Evolutionary conservation across 2,888 invertebrate species (phyloP), one percentile per base, ranked within the genome.

Genomic region (Ormyrus rosae): DNA sequence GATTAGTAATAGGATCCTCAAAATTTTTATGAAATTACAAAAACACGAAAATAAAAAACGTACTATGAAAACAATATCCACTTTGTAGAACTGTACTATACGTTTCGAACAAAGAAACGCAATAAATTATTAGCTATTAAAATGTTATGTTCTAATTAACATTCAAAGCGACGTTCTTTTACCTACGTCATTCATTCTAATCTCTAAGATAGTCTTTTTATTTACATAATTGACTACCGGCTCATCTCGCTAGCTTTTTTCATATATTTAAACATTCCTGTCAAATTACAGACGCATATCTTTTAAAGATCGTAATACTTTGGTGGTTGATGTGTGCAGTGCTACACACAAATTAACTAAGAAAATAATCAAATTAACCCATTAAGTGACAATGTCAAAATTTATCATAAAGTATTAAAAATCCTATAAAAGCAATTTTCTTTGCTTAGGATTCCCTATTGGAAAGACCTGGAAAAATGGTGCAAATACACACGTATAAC

Each of bases 201-300:
- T 58, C 53, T 79, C 84, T 84, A 85, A 84, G 82, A 84, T 83
- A 83, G 56, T 84, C 82, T 78, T 73, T 72, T 58, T 87, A 87
- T 87, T 83, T 87, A 87, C 87, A 87, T 87, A 87, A 87, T 87
- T 87, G 87, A 87, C 87, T 87, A 87, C 83, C 77, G 61, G 55
- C 70, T 70, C 58, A 19, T 58, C 48, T 65, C 46, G 84, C 84
- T 70, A 34, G 34, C 34, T 34, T 34, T 34, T 34, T 34, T 34
- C 34, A 2, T n/a, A 11, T 65, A 7, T 46, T 58, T 58, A 67
- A 67, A 67, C 63, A 46, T 46, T 46, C 46, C 63, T 46, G 45
- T 67, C 51, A n/a, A 67, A 51, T 51, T 46, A 9, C 46, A 19
- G 19, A 67, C 50, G 9, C 50, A 9, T 46, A 51, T 53, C 71